Base-by-base conservation (phyloP, 2,888 invertebrate species). In the Ernsta delagoae region DNA sequence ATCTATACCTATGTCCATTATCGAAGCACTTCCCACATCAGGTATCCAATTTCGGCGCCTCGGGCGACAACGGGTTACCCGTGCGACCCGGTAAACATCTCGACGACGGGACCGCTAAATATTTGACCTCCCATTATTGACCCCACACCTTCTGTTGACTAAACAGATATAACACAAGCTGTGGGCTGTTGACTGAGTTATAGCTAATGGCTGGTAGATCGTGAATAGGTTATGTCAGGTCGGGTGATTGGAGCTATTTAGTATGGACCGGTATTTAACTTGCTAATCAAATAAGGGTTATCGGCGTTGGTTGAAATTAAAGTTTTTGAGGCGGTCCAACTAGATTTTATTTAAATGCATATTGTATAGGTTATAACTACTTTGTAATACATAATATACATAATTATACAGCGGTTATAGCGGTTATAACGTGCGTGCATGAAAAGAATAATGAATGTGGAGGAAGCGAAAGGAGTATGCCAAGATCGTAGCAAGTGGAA, bases 81-180 rank as follows among this genome's bases (percentile, higher is more conserved):
- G 73, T 77, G 78, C 63, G 50, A 68, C 67, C 74, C 70, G 31
- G 72, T 83, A 87, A 88, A 89, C 87, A 88, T 48, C 67, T 56
- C 75, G 78, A 79, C 76, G 59, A 16, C 67, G 79, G 83, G 85
- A 76, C 81, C 67, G 70, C 72, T 68, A 88, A 91, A 91, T 89
- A 91, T 91, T 91, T 90, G 86, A 83, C 83, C 85, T 81, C 75
- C 81, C 82, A 86, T 86, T 89, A 86, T 90, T 89, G 87, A 89
- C 88, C 86, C 80, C 82, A 80, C 88, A 89, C 89, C 88, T 88
- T 80, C 11, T 59, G 60, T 72, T 68, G 56, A 68, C 67, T 8
- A 62, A 67, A 57, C 61, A 68, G 56, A 56, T 67, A 61, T 54
- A 53, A 24, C 24, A 24, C 24, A 24, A 24, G 24, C 24, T 24